Evolutionary conservation across 2,888 invertebrate genomes (phyloP), one percentile per base, ranked within the genome.

Genomic region (Cheilosia grossa): DNA sequence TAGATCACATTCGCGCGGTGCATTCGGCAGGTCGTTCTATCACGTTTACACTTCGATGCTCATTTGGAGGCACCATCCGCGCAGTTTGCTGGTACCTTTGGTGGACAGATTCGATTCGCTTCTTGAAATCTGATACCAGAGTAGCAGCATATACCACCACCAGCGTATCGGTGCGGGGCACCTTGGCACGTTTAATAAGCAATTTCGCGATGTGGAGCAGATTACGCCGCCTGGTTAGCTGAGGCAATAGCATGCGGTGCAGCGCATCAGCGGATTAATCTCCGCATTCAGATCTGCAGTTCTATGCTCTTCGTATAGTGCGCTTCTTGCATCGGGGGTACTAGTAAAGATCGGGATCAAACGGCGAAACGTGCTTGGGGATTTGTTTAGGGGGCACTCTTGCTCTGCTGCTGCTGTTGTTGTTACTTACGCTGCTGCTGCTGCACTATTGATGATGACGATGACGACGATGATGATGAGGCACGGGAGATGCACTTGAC

Each of bases 191-290:
- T 81, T 85, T 81, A 85, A 85, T 85, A 85, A 85, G 85, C 81
- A 85, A 85, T 85, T 85, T 81, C 54, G 75, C 66, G 85, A 85
- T 85, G 81, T 85, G 63, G 85, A 85, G 85, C 85, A 85, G 85
- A 85, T 85, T 85, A 81, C 81, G 61, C 70, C 72, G 81, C 83
- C 79, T 72, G 70, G 82, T 78, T 63, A 73, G 66, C 27, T 56
- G 19, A 13, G 24, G 51, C 21, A 51, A 51, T 51, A 6, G 33
- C 51, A 33, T 37, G 13, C 19, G n/a, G 30, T 24, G 37, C 64
- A 58, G 58, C 58, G 17, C 63, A 58, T 59, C 44, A 44, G 37
- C 42, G 58, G 53, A 72, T 72, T 79, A 79, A 79, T 79, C 79
- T 64, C 42, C 15, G 15, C 72, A 66, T 59, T 72, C 33, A 49